Percentiles rank a stretch among this genome's conserved stretches.
phyloP scores from a whole-genome alignment of 2,888 invertebrate genomes.

The Calliopum simillimum region DNA sequence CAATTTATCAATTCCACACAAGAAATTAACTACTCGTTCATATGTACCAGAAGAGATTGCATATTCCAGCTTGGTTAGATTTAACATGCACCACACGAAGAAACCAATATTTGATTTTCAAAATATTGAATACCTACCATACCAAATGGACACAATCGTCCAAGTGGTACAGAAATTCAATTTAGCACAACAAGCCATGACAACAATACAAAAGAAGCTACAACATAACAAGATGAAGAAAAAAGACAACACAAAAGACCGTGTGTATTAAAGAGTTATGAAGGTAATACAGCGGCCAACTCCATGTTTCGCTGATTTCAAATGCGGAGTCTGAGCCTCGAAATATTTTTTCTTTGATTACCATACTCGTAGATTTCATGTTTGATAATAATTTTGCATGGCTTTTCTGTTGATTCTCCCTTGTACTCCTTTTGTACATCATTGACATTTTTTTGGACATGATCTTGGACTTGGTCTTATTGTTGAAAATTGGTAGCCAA shows the following conservation, averaged over 20 bases:
- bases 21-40: conserved; percentile 33
- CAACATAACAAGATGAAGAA: background rate
- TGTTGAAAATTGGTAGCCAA: conserved; percentile 32
- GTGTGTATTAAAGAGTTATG: conserved; percentile 24
- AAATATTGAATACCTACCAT: conserved; percentile 2
- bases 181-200: background rate
- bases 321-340: no score
- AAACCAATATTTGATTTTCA: conserved; percentile 35
- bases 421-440: no score
- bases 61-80: background rate
- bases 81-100: conserved; percentile 1
- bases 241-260: background rate
- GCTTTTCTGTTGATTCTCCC: background rate
- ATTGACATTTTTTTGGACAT: no score
- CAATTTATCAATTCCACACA: conserved; percentile 27
- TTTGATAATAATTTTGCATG: conserved; percentile 60
- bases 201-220: background rate
- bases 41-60: background rate
- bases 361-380: conserved; percentile 56
- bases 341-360: conserved; percentile 6
- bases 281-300: background rate
- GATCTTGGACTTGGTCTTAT: no score
- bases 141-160: background rate
- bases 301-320: no score
- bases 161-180: background rate